Base-by-base conservation (phyloP, 1,140 invertebrate genomes). In the Ericerus pela region DNA sequence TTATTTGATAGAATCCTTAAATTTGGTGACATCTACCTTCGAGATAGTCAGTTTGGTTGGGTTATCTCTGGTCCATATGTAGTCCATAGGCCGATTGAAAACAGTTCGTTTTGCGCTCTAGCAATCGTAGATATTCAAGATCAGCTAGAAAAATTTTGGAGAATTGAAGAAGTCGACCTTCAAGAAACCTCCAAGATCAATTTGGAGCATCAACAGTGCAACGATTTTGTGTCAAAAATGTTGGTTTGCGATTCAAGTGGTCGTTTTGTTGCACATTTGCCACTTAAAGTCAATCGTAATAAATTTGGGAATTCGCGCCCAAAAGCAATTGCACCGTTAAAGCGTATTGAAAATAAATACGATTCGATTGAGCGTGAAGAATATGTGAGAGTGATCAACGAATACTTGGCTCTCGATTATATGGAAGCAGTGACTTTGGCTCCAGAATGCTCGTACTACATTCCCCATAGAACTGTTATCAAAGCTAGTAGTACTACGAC, bases 391-490 rank as follows among this genome's bases (percentile, higher is more conserved):
- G 22, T 55, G 8, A 55, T 55, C 22, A 29, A 55, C 1, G 53
- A 55, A 26, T 55, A 43, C 16, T 0, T 41, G 5, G 1, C 27
- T 14, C n/a, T 55, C 6, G 24, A 27, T 55, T 37, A 55, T 28
- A 55, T 43, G 53, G 36, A 28, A 14, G 10, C 30, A 51, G 16
- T 53, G 27, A 41, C 5, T 16, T 18, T n/a, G 18, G 6, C 3
- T 14, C 24, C 22, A 14, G 27, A 22, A 6, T 36, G 24, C n/a
- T n/a, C 28, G 11, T 63, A 57, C 28, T 68, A 63, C 53, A 26
- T 66, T 10, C 64, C 63, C 6, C 66, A 67, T 56, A 61, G 61
- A 8, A 53, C 63, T 0, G 65, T 68, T 0, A 57, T 66, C 10
- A 63, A 62, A 10, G 58, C 60, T 51, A 31, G 60, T 1, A 66